Percentiles rank a stretch among this genome's conserved stretches.
These are phyloP conservation scores for Dolichallabes microphthalmus DNA, from an alignment of 2,113 vertebrate species.

Conservation along the genomic window DNA sequence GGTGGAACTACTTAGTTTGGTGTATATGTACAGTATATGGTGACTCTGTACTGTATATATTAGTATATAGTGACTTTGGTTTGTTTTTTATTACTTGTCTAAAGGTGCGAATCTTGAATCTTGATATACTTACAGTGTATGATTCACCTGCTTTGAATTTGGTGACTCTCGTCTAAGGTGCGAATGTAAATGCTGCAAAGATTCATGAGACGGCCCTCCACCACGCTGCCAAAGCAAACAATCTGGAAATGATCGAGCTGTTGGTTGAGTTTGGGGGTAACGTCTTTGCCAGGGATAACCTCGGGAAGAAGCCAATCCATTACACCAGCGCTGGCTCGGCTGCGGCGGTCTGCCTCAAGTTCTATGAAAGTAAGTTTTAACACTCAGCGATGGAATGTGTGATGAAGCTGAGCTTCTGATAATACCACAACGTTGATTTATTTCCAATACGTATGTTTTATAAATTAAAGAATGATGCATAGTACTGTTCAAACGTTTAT, in stretches of 20 bases:
- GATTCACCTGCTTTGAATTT: neutral
- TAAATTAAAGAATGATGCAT: neutral
- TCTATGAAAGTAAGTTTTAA: slow-evolving; percentile 82
- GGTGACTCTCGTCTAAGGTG: slow-evolving; percentile 70
- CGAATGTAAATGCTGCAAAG: slow-evolving; percentile 91
- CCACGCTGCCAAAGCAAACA: slow-evolving; percentile 84
- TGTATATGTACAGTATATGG: no score
- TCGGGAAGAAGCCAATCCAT: slow-evolving; percentile 82
- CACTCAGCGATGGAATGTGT: neutral
- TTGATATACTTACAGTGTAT: neutral
- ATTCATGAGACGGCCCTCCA: slow-evolving; percentile 92
- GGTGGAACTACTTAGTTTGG: neutral
- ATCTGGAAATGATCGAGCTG: slow-evolving; percentile 81
- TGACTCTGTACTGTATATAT: no score
- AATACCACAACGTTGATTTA: neutral
- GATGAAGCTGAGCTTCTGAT: neutral
- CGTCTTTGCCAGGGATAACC: slow-evolving; percentile 83
- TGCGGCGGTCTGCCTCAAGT: slow-evolving; percentile 77
- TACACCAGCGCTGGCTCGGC: slow-evolving; percentile 79
- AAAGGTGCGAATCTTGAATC: no score
- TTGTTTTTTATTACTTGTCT: no score
- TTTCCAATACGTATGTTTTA: neutral
- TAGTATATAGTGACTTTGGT: no score
- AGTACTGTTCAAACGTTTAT: neutral
- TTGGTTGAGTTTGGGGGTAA: slow-evolving; percentile 89